A percentile compares a stretch with the other conserved stretches of the same genome.
phyloP scores from a whole-genome alignment of 2,113 vertebrate species.

The Helogale parvula region DNA sequence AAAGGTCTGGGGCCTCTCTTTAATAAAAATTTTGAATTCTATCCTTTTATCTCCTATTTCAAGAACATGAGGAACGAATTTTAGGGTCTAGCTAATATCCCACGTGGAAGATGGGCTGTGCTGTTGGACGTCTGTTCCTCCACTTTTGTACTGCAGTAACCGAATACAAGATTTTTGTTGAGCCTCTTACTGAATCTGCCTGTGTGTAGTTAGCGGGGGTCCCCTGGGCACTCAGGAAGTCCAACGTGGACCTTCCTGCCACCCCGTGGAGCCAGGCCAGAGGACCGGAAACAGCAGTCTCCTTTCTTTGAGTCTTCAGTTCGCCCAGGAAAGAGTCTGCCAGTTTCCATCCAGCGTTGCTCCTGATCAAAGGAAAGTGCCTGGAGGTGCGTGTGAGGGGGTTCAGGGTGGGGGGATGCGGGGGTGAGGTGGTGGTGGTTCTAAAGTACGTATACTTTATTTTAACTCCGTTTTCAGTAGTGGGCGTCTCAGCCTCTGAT shows the following conservation, averaged over 20 bases:
- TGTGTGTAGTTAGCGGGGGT: rapidly evolving
- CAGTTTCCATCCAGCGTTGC: not conserved
- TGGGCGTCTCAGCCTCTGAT: no score
- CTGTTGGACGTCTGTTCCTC: not conserved
- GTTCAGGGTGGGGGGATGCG: not conserved
- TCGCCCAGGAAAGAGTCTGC: not conserved
- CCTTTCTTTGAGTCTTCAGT: not conserved
- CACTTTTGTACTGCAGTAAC: no score
- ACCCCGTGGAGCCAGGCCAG: not conserved
- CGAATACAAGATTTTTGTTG: not conserved
- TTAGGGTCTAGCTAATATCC: not conserved
- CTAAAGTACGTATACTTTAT: not conserved
- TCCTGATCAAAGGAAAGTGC: not conserved
- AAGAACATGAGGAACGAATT: not conserved
- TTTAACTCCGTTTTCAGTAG: not conserved
- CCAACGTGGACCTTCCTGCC: not conserved
- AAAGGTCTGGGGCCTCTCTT: not conserved
- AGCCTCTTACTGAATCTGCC: not conserved
- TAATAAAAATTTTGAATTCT: not conserved
- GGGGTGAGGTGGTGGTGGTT: not conserved
- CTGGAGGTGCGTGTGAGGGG: not conserved
- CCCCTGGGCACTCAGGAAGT: not conserved
- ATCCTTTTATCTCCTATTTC: not conserved
- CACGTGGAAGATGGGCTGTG: rapidly evolving
- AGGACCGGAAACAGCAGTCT: no score